A percentile compares a stretch with the other conserved stretches of the same genome.
Evolutionary conservation across 2,888 invertebrate species (phyloP).

Genomic region (Argyresthia albistria): DNA sequence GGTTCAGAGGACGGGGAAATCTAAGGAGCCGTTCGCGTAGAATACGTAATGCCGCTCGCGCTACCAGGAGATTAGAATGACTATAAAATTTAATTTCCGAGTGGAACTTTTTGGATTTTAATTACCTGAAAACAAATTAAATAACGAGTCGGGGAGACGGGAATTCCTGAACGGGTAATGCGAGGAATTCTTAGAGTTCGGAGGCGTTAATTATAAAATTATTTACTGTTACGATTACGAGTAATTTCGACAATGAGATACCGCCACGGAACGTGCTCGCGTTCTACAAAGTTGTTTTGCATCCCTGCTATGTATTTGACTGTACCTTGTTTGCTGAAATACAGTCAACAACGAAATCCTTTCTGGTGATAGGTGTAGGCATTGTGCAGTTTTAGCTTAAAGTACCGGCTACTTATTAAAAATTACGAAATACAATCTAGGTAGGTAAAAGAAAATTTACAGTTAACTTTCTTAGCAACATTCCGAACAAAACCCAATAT

Average conservation of each 20-base stretch:
- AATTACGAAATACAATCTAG: too few species aligned
- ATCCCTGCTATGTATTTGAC: too few species aligned
- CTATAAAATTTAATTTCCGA: conserved; percentile 66
- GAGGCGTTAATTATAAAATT: conserved; percentile 2
- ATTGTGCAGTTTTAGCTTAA: too few species aligned
- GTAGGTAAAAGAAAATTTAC: too few species aligned
- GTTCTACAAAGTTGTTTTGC: too few species aligned
- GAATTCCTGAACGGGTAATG: conserved; percentile 1
- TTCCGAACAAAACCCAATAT: too few species aligned
- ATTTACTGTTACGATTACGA: background rate
- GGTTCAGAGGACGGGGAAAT: conserved; percentile 7
- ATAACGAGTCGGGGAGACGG: conserved; percentile 30
- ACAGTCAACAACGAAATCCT: too few species aligned
- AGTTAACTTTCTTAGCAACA: too few species aligned
- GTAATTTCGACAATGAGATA: background rate
- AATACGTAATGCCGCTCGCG: conserved; percentile 9
- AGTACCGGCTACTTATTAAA: too few species aligned
- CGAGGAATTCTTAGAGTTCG: background rate
- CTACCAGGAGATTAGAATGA: conserved; percentile 6
- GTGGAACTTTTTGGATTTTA: conserved; percentile 69
- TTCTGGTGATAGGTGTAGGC: too few species aligned
- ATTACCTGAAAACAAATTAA: conserved; percentile 68
- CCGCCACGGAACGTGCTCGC: background rate
- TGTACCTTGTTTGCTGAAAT: too few species aligned
- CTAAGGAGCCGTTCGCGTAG: conserved; percentile 6